Evolutionary conservation across 2,797 vertebrate genomes (phyloP).

Genomic region (Sebastes steindachneri): DNA sequence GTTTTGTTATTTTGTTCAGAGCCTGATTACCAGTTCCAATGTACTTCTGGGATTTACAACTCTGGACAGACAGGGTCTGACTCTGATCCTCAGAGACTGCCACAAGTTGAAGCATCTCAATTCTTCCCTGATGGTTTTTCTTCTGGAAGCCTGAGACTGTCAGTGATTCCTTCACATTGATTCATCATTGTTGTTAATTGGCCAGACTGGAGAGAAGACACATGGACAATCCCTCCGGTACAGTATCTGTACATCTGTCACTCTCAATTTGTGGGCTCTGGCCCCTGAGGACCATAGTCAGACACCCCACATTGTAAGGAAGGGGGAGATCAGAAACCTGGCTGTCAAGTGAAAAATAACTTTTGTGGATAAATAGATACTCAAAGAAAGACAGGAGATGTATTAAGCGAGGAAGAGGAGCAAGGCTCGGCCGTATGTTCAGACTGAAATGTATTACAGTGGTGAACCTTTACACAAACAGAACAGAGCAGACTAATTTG

Average conservation of each 20-base stretch:
- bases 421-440: conserved; percentile 54
- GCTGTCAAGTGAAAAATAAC: background rate
- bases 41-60: conserved; percentile 8
- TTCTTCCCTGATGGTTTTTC: background rate
- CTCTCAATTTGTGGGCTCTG: conserved; percentile 18
- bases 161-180: conserved; percentile 16
- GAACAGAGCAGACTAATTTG: background rate
- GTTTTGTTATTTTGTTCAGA: background rate
- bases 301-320: background rate
- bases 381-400: background rate
- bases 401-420: conserved; percentile 43
- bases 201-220: conserved; percentile 32
- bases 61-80: conserved; percentile 19
- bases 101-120: background rate
- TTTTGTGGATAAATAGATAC: background rate
- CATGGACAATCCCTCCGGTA: conserved; percentile 6
- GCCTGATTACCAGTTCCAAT: background rate
- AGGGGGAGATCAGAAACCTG: background rate
- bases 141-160: conserved; percentile 5
- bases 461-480: background rate
- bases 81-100: conserved; percentile 20
- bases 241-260: conserved; percentile 13
- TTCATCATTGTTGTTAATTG: conserved; percentile 33
- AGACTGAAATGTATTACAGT: background rate
- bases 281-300: conserved; percentile 34